A percentile compares a stretch with the other conserved stretches of the same genome.
These are phyloP conservation scores for Steinernema feltiae DNA, from an alignment of 1,140 invertebrate genomes.

Conservation along the genomic window DNA sequence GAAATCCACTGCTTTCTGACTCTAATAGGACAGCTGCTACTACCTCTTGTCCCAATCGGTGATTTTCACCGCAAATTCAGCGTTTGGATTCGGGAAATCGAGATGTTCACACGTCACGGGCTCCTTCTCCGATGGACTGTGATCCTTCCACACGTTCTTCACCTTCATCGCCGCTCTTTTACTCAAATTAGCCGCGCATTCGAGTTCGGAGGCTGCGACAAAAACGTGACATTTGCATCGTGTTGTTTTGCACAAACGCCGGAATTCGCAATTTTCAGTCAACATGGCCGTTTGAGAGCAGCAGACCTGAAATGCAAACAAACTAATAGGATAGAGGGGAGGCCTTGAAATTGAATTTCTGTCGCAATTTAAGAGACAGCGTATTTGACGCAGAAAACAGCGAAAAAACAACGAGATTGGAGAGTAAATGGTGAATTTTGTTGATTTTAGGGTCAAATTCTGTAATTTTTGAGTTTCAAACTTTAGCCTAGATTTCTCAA, in stretches of 20 bases:
- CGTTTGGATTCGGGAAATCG: background rate
- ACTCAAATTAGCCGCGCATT: background rate
- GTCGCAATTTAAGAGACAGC: no score
- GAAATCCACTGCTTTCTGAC: background rate
- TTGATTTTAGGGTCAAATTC: no score
- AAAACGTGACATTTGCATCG: background rate
- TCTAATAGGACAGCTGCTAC: background rate
- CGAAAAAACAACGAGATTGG: no score
- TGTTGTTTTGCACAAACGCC: background rate
- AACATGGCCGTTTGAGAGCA: background rate
- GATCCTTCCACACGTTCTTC: background rate
- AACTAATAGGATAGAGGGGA: no score
- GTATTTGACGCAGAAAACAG: no score
- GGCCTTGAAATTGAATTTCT: no score
- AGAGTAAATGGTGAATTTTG: no score
- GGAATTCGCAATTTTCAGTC: constrained; percentile 1
- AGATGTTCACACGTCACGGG: background rate
- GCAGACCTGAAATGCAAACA: background rate
- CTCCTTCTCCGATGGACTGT: background rate
- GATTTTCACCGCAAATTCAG: background rate
- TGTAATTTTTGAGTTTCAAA: no score
- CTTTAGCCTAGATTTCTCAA: no score
- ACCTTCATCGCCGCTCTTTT: background rate
- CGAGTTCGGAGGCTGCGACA: background rate
- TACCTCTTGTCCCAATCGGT: background rate